A percentile compares a stretch with the other conserved stretches of the same genome.
Conservation (phyloP, 2,797 vertebrate genomes). For the Pipistrellus pipistrellus region DNA sequence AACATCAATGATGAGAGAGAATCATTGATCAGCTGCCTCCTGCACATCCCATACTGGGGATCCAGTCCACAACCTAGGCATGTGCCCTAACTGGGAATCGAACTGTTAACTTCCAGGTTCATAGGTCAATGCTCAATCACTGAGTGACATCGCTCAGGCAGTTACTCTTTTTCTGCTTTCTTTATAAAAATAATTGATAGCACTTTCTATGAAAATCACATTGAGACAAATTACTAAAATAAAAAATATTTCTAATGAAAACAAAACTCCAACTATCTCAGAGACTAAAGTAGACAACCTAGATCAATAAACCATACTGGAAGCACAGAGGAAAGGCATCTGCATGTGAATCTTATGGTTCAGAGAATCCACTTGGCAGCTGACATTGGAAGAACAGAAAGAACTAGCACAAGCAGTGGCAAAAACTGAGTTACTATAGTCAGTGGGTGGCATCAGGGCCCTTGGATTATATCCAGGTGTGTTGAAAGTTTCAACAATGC, state of each 20-base stretch:
- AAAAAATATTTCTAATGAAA: constrained; percentile 1
- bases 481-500: neutral
- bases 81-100: too few relatives aligned
- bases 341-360: neutral
- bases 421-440: neutral
- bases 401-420: neutral
- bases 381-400: neutral
- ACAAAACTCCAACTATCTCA: constrained; percentile 41
- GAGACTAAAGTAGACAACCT: constrained; percentile 54
- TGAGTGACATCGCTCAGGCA: too few relatives aligned
- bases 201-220: neutral
- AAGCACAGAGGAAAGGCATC: neutral
- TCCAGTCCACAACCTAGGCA: too few relatives aligned
- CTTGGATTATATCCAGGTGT: accelerated
- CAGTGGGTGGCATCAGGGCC: neutral
- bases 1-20: too few relatives aligned
- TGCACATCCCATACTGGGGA: too few relatives aligned
- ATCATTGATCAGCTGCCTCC: too few relatives aligned
- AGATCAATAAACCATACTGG: neutral
- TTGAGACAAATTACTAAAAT: constrained; percentile 57
- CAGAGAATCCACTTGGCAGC: neutral
- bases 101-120: too few relatives aligned
- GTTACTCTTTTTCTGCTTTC: constrained; percentile 41
- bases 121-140: too few relatives aligned
- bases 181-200: constrained; percentile 57